These are phyloP conservation scores for Drosophila mauritiana DNA, from an alignment of 1,140 invertebrate genomes.

Conservation along the genomic window DNA sequence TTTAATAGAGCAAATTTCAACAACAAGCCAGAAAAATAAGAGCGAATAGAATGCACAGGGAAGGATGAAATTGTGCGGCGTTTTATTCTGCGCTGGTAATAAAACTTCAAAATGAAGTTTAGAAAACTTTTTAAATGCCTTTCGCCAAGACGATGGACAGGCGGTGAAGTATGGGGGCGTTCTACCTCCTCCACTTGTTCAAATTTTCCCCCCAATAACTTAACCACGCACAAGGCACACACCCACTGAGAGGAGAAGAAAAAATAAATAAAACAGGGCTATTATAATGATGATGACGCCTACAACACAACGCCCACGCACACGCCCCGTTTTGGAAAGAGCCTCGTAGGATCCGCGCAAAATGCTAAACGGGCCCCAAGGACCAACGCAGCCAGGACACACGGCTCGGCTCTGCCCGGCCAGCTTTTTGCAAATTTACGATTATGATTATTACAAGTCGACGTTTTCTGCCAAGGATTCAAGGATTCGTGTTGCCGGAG, in stretches of 20 bases:
- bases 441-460: conserved; percentile 84
- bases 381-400: conserved; percentile 44
- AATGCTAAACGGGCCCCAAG: conserved; percentile 81
- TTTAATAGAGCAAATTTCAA: conserved; percentile 81
- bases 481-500: conserved; percentile 12
- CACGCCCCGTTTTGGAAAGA: conserved; percentile 22
- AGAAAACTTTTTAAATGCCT: conserved; percentile 79
- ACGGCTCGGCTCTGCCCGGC: conserved; percentile 30
- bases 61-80: conserved; percentile 28
- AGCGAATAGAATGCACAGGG: conserved; percentile 15
- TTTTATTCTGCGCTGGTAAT: conserved; percentile 57
- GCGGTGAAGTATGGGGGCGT: not conserved
- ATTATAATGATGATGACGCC: conserved; percentile 79
- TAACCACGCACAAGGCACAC: conserved; percentile 19
- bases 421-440: conserved; percentile 83
- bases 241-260: conserved; percentile 1
- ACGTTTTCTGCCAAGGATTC: conserved; percentile 58
- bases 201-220: not conserved
- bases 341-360: conserved; percentile 48
- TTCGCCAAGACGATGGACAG: conserved; percentile 41
- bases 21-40: conserved; percentile 38
- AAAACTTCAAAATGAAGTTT: conserved; percentile 83
- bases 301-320: conserved; percentile 49
- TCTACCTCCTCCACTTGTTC: too few relatives aligned
- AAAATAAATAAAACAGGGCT: conserved; percentile 56